These are phyloP conservation scores for Cuniculus paca DNA, from an alignment of 2,797 vertebrate species.

Conservation along the genomic window DNA sequence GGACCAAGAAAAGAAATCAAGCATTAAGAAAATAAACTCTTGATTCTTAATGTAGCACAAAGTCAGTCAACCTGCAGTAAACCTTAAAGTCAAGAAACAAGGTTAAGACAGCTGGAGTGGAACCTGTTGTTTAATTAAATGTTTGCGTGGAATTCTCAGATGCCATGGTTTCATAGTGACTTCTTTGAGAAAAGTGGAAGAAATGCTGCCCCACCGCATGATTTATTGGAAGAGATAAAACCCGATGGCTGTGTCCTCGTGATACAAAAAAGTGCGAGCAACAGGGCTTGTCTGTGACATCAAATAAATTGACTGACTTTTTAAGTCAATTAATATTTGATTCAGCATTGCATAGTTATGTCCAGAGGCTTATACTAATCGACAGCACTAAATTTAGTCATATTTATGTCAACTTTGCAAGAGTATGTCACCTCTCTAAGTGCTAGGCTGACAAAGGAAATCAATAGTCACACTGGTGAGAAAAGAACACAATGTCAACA, in stretches of 20 bases:
- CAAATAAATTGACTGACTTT: conserved; percentile 37
- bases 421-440: neutral
- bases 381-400: conserved; percentile 15
- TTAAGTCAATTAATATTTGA: conserved; percentile 40
- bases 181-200: neutral
- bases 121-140: neutral
- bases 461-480: neutral
- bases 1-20: neutral
- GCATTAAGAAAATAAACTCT: neutral
- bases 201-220: neutral
- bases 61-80: neutral
- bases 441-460: conserved; percentile 47
- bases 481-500: neutral
- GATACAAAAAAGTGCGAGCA: neutral
- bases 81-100: neutral
- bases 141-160: neutral
- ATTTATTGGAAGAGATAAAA: conserved; percentile 37
- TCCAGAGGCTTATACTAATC: neutral
- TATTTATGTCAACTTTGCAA: conserved; percentile 1
- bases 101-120: neutral
- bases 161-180: neutral
- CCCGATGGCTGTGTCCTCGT: rapidly evolving
- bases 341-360: neutral
- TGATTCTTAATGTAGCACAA: neutral
- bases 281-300: neutral